Percentiles rank a stretch among this genome's conserved stretches.
These are phyloP conservation scores for Neelides sp. DNA, from an alignment of 1,140 invertebrate genomes.

Conservation along the genomic window DNA sequence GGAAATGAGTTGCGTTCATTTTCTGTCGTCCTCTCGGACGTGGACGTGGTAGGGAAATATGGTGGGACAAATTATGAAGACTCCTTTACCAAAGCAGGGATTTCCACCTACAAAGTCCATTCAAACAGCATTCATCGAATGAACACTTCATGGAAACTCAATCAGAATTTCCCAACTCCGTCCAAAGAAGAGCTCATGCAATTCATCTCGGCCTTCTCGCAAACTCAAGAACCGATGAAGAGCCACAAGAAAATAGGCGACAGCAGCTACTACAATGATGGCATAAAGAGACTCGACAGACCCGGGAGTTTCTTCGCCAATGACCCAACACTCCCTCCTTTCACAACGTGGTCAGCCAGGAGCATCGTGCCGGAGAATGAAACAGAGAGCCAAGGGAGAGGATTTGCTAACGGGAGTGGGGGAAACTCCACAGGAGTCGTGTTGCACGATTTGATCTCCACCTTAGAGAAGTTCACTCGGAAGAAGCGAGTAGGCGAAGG, in stretches of 20 bases:
- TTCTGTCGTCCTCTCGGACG: conserved; percentile 29
- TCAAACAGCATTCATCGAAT: conserved; percentile 30
- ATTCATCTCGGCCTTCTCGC: conserved; percentile 22
- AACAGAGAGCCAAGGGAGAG: no score
- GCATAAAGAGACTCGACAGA: not conserved
- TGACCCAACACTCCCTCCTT: conserved; percentile 11
- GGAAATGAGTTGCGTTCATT: conserved; percentile 27
- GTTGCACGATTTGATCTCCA: conserved; percentile 25
- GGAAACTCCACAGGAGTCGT: conserved; percentile 11
- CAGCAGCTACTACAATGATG: not conserved
- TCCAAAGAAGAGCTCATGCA: conserved; percentile 23
- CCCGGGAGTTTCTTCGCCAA: no score
- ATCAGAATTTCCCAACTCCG: conserved; percentile 11
- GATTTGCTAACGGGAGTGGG: no score
- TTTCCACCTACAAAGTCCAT: conserved; percentile 21
- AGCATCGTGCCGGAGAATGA: no score
- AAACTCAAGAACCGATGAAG: conserved; percentile 8
- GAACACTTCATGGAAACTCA: conserved; percentile 31
- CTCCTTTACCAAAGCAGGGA: conserved; percentile 22
- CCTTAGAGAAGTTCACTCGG: conserved; percentile 15
- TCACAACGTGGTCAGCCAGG: conserved; percentile 20
- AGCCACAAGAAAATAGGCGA: not conserved
- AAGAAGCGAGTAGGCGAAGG: no score
- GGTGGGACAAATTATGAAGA: conserved; percentile 9
- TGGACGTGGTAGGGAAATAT: conserved; percentile 28